These are phyloP conservation scores for Mormyrus iriodes DNA, from an alignment of 2,113 vertebrate genomes.

Conservation along the genomic window DNA sequence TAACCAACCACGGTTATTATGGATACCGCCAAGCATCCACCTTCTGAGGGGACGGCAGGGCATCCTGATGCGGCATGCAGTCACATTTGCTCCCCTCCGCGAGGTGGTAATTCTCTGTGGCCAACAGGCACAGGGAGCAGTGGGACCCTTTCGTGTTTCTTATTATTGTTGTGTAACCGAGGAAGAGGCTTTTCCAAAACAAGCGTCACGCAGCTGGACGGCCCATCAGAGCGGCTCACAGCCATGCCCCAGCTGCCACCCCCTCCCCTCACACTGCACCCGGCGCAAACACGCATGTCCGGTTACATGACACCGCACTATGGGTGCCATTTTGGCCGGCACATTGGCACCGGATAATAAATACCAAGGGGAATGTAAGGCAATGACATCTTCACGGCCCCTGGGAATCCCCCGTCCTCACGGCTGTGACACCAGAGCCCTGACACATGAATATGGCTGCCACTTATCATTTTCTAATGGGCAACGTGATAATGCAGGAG, in stretches of 20 bases:
- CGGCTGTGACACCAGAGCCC: neutral
- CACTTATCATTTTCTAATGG: neutral
- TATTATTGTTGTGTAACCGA: neutral
- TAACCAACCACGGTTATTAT: neutral
- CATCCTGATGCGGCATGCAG: neutral
- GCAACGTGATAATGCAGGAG: neutral
- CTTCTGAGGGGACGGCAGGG: neutral
- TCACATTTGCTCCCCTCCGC: too few relatives aligned
- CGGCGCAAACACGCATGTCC: neutral
- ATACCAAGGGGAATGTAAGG: neutral
- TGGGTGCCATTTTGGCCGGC: neutral
- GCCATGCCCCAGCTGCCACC: neutral
- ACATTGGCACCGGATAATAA: neutral
- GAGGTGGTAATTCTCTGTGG: neutral
- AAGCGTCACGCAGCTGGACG: neutral
- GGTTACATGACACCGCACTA: neutral
- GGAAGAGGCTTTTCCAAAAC: neutral
- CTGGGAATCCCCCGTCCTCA: neutral
- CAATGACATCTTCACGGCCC: neutral
- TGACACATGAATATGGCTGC: neutral
- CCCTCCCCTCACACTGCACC: neutral
- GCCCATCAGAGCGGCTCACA: neutral
- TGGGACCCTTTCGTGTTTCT: neutral
- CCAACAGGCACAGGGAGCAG: neutral
- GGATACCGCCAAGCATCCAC: neutral